phyloP scores from a whole-genome alignment of 2,797 vertebrate genomes.

The Chaetodon trifasciatus region DNA sequence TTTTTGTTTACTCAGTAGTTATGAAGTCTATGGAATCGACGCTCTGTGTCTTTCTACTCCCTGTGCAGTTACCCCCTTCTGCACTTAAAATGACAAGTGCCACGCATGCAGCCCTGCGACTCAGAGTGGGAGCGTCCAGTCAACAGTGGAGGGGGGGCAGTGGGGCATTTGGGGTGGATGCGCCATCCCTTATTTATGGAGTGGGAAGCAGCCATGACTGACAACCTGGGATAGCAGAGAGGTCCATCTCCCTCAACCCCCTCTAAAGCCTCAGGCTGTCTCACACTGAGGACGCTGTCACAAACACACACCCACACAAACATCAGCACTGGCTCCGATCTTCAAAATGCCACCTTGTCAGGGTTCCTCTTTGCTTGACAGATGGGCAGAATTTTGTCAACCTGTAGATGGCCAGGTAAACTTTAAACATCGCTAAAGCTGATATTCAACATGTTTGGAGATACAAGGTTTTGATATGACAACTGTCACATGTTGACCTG shows the following conservation, averaged over 20 bases:
- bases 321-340: slow-evolving; percentile 11
- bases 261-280: slow-evolving; percentile 51
- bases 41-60: slow-evolving; percentile 45
- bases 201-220: slow-evolving; percentile 69
- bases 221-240: slow-evolving; percentile 72
- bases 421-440: background rate
- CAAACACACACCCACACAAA: slow-evolving; percentile 55
- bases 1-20: slow-evolving; percentile 59
- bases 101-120: slow-evolving; percentile 13
- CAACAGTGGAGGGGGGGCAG: slow-evolving; percentile 4
- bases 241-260: slow-evolving; percentile 45
- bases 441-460: slow-evolving; percentile 13
- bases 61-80: slow-evolving; percentile 44
- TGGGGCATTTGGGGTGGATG: slow-evolving; percentile 57
- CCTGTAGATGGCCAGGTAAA: slow-evolving; percentile 11
- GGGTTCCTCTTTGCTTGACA: slow-evolving; percentile 7
- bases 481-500: slow-evolving; percentile 16
- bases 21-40: slow-evolving; percentile 47
- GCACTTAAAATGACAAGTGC: slow-evolving; percentile 72
- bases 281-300: slow-evolving; percentile 51
- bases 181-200: slow-evolving; percentile 81
- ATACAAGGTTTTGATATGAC: slow-evolving; percentile 7
- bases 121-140: slow-evolving; percentile 42
- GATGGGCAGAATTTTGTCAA: background rate
- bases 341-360: slow-evolving; percentile 45